Conservation (phyloP, 2,113 vertebrate genomes). For the Neotoma lepida region DNA sequence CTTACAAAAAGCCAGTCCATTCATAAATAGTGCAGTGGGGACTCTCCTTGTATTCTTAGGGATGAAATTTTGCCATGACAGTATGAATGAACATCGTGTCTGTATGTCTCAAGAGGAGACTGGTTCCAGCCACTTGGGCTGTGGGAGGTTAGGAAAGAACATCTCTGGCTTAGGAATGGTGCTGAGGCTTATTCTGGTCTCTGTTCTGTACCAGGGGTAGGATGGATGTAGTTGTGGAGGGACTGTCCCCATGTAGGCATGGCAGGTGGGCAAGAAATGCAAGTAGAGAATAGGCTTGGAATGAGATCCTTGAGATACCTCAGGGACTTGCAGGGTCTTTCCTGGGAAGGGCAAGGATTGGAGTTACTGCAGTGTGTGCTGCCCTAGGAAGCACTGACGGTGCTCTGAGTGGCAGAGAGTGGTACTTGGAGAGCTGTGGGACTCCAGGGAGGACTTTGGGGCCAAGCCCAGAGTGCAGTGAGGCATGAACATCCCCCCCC, state of each 20-base stretch:
- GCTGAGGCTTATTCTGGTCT: neutral
- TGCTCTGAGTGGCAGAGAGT: neutral
- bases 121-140: neutral
- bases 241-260: too few relatives aligned
- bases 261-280: neutral
- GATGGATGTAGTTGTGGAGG: neutral
- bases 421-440: neutral
- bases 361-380: neutral
- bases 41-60: neutral
- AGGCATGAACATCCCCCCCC: slow-evolving; percentile 34
- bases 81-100: neutral
- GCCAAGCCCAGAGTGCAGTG: slow-evolving; percentile 6
- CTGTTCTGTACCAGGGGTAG: neutral
- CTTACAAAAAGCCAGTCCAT: neutral
- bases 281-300: neutral
- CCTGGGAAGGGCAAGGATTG: neutral
- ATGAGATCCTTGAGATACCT: neutral
- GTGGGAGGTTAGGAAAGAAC: neutral
- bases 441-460: slow-evolving; percentile 38
- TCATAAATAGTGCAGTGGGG: neutral
- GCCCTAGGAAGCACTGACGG: neutral
- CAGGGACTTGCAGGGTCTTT: neutral
- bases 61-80: neutral
- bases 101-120: neutral
- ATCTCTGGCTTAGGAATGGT: neutral